phyloP scores from a whole-genome alignment of 2,797 vertebrate species.

The Acrossocheilus wenchowensis region DNA sequence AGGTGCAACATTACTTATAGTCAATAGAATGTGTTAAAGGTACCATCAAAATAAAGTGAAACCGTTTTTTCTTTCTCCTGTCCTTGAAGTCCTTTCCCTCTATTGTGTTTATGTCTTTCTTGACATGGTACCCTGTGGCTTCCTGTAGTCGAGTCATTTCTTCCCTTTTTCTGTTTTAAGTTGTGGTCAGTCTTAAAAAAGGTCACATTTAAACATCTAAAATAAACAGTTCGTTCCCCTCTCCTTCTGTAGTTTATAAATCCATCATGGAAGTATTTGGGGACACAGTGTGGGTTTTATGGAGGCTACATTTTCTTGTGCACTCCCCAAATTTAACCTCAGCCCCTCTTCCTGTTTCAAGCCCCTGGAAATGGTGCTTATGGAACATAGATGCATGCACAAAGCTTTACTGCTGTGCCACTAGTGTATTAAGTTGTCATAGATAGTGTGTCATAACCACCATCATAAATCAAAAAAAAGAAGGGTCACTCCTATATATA shows the following conservation, averaged over 20 bases:
- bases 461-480: not conserved
- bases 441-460: not conserved
- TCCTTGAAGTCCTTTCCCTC: not conserved
- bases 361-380: slow-evolving; percentile 38
- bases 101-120: slow-evolving; percentile 53
- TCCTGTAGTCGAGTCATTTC: slow-evolving; percentile 43
- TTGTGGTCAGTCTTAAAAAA: slow-evolving; percentile 55
- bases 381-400: not conserved
- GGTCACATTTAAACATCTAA: slow-evolving; percentile 62
- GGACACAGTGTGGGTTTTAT: slow-evolving; percentile 67
- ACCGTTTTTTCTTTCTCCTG: not conserved
- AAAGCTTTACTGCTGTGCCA: not conserved
- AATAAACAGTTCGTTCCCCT: slow-evolving; percentile 62
- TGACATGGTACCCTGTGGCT: slow-evolving; percentile 46
- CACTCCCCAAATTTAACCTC: slow-evolving; percentile 63
- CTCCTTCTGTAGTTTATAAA: slow-evolving; percentile 69
- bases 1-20: no score
- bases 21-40: no score
- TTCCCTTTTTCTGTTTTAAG: slow-evolving; percentile 35
- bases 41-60: no score
- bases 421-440: not conserved
- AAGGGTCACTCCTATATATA: no score
- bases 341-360: slow-evolving; percentile 68
- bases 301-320: slow-evolving; percentile 64
- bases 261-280: slow-evolving; percentile 73